Conservation (phyloP, 2,797 vertebrate species). For the Zalophus californianus region DNA sequence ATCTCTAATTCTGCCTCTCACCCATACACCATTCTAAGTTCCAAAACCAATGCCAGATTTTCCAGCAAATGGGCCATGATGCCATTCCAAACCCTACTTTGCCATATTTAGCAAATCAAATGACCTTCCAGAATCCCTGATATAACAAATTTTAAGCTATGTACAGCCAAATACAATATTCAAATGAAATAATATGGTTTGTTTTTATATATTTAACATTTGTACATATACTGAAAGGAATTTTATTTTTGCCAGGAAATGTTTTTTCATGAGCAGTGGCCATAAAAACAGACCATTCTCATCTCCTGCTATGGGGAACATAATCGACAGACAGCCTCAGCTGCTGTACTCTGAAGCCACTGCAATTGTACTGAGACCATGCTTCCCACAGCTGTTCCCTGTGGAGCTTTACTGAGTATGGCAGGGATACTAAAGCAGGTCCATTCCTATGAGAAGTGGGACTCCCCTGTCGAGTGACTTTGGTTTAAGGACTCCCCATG, state of each 20-base stretch:
- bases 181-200: background rate
- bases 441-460: background rate
- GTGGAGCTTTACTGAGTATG: background rate
- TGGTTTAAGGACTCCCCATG: background rate
- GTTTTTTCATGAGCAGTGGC: background rate
- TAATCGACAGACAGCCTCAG: background rate
- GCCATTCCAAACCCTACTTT: background rate
- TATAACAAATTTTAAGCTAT: background rate
- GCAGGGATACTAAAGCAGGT: background rate
- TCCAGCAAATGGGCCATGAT: background rate
- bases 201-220: background rate
- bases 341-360: too few relatives aligned
- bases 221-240: background rate
- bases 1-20: background rate
- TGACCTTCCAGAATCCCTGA: background rate
- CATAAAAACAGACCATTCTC: background rate
- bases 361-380: background rate
- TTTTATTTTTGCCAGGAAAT: background rate
- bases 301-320: background rate
- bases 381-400: background rate
- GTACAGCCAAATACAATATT: background rate
- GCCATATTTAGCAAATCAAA: background rate
- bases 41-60: background rate
- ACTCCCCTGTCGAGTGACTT: background rate
- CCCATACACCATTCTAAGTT: background rate